These are phyloP conservation scores for Teleogryllus oceanicus DNA, from an alignment of 2,888 invertebrate genomes.

Conservation along the genomic window DNA sequence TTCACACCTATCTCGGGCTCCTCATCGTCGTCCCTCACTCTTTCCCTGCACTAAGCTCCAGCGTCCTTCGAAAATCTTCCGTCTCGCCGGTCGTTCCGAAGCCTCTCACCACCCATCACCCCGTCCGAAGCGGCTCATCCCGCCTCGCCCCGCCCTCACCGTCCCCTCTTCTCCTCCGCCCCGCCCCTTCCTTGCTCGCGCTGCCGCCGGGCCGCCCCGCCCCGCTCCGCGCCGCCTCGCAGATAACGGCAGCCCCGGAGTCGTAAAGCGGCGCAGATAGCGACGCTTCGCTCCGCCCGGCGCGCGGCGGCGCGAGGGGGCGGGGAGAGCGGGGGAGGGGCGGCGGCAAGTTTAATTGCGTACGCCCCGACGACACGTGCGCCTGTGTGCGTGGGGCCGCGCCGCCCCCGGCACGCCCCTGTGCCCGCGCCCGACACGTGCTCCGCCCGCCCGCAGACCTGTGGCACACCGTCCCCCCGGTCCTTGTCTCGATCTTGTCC, in stretches of 20 bases:
- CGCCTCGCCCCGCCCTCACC: background rate
- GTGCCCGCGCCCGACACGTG: background rate
- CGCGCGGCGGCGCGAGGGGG: background rate
- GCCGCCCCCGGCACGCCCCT: background rate
- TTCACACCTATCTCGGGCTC: too few relatives aligned
- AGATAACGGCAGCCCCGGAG: slow-evolving; percentile 1
- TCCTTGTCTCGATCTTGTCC: too few relatives aligned
- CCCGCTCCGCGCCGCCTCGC: background rate
- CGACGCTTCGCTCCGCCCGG: background rate
- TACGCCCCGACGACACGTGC: background rate
- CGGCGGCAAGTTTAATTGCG: slow-evolving; percentile 6
- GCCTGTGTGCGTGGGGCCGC: background rate
- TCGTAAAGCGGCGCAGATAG: slow-evolving; percentile 9
- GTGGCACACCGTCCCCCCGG: background rate
- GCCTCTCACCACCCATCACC: background rate
- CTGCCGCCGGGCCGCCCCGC: background rate
- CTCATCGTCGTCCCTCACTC: too few relatives aligned
- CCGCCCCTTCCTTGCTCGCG: background rate
- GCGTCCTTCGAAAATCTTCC: too few relatives aligned
- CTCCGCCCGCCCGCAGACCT: background rate
- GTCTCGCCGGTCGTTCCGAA: too few relatives aligned
- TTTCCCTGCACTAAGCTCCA: too few relatives aligned
- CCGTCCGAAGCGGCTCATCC: background rate
- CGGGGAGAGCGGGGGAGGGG: background rate
- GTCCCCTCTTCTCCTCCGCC: background rate